Conservation (phyloP, 2,113 vertebrate genomes). For the Crypturellus undulatus region DNA sequence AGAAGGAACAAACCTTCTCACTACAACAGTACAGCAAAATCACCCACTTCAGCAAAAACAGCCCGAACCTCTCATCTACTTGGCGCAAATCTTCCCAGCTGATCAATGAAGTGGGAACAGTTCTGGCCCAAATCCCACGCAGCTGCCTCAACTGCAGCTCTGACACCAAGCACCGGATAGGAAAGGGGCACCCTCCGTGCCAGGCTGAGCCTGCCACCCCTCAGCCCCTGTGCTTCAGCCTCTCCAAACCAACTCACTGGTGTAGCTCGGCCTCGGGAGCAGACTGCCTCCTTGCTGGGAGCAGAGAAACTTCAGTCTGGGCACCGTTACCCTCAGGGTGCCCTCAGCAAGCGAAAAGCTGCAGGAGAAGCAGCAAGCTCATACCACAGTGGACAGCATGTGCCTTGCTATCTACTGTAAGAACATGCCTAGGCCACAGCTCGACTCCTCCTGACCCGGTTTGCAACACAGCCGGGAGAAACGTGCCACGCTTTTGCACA, state of each 20-base stretch:
- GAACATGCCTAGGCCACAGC: neutral
- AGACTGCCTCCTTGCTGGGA: neutral
- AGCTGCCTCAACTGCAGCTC: neutral
- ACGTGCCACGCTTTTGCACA: neutral
- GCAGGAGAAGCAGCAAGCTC: neutral
- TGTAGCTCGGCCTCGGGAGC: neutral
- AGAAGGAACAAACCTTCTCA: neutral
- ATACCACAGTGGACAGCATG: rapidly evolving
- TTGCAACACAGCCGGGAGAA: rapidly evolving
- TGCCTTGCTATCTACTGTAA: neutral
- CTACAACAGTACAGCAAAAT: neutral
- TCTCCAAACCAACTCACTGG: neutral
- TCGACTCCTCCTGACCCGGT: neutral
- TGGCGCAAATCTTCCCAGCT: neutral
- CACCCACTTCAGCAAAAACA: neutral
- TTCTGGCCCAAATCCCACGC: neutral
- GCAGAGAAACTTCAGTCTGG: neutral
- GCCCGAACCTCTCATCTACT: neutral
- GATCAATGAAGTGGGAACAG: neutral
- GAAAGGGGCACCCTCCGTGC: neutral
- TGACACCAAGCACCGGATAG: neutral
- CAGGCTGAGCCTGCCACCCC: neutral
- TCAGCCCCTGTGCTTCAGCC: neutral
- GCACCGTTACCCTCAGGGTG: neutral
- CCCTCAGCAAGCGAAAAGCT: neutral